Evolutionary conservation across 2,888 invertebrate species (phyloP).

Genomic region (Calameuta filiformis): DNA sequence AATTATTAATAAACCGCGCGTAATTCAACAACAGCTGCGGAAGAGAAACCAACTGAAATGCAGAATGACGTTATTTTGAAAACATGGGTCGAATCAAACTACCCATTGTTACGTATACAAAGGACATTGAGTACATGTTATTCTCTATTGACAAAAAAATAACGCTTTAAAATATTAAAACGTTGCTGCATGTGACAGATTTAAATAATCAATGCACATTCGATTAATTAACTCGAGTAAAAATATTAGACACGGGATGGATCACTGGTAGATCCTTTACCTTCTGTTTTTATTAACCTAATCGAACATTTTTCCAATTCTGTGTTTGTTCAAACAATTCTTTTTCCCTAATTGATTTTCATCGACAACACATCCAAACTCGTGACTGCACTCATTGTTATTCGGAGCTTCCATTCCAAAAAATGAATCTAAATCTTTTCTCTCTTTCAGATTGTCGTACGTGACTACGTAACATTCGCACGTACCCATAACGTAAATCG

Average conservation of each 20-base stretch:
- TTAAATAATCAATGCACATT: not conserved
- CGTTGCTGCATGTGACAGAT: not conserved
- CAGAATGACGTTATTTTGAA: not conserved
- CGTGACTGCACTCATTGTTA: not conserved
- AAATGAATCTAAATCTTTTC: not conserved
- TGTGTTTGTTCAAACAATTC: not conserved
- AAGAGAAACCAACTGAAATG: not conserved
- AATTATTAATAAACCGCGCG: slow-evolving; percentile 7
- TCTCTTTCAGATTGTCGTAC: not conserved
- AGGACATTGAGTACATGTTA: not conserved
- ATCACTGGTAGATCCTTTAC: not conserved
- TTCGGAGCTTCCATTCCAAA: not conserved
- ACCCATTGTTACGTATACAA: not conserved
- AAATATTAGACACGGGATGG: not conserved
- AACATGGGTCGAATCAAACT: not conserved
- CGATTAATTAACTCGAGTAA: not conserved
- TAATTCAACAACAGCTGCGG: not conserved
- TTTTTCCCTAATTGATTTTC: not conserved
- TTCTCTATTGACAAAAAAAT: not conserved
- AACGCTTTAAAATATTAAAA: not conserved
- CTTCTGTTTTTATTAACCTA: not conserved
- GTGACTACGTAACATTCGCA: not conserved
- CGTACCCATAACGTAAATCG: not conserved
- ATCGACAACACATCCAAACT: not conserved
- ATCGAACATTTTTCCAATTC: not conserved